Base-by-base conservation (phyloP, 2,797 vertebrate species). In the Chloroceryle amazona region DNA sequence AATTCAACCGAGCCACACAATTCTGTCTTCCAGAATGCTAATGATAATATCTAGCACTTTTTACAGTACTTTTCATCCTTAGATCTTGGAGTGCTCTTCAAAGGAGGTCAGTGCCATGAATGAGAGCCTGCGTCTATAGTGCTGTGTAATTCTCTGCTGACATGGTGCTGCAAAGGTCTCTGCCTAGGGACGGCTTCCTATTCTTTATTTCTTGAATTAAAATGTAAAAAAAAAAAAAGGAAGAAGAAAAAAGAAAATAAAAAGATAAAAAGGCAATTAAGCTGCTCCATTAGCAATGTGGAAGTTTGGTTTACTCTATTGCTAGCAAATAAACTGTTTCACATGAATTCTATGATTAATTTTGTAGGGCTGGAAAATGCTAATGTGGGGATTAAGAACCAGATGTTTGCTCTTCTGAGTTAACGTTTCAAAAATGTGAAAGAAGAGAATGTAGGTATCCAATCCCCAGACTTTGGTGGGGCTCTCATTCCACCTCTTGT, bases 311-410 rank as follows among this genome's bases (percentile, higher is more conserved):
- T 91, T 93, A 89, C 76, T 93, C 72, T 6, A 9, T 12, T 97
- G 67, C 68, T 83, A 70, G 63, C 58, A 95, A 95, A 91, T 92
- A 83, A 81, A 87, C 60, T 72, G 65, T 68, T 96, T 91, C 74
- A 41, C 4, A 0, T 93, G 80, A 84, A 75, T 94, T 95, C 88
- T 93, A 5, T 86, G 91, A 90, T 93, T 90, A 93, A 82, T 91
- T 96, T 60, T 66, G 88, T 62, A 68, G 90, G 89, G 85, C 87
- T 95, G 61, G 86, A 83, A 96, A 23, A 58, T 82, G 46, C 87
- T 96, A 97, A 95, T 94, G 95, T 84, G 52, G 71, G 85, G 79
- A 95, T 97, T 96, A 95, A 91, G 73, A 90, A 79, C 62, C 86
- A 96, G 90, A 94, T 97, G 94, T 96, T 96, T 92, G 63, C 90